Conservation (phyloP, 2,888 invertebrate genomes). For the Dicycla oo region DNA sequence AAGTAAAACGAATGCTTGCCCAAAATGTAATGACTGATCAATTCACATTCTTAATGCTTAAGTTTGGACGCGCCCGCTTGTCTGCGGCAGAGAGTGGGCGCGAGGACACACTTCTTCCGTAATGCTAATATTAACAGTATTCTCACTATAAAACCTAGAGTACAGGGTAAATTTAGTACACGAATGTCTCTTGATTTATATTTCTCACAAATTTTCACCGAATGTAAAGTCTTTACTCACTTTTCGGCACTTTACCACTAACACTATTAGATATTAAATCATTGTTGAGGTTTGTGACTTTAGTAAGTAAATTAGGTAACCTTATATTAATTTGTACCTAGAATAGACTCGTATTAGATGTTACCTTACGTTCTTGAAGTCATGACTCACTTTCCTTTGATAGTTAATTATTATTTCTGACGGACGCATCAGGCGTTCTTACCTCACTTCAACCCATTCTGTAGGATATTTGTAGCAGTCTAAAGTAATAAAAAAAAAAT, state of each 20-base stretch:
- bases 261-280: constrained; percentile 82
- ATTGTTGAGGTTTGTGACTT: constrained; percentile 86
- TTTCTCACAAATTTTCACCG: constrained; percentile 85
- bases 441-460: constrained; percentile 86
- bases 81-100: constrained; percentile 60
- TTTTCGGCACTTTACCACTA: constrained; percentile 85
- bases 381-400: constrained; percentile 72
- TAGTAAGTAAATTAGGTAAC: constrained; percentile 83
- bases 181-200: constrained; percentile 85
- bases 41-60: constrained; percentile 72
- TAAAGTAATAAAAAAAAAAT: constrained; percentile 84
- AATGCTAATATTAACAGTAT: constrained; percentile 79
- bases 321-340: constrained; percentile 80
- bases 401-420: constrained; percentile 73
- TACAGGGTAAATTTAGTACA: constrained; percentile 90
- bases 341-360: constrained; percentile 79
- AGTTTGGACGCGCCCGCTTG: constrained; percentile 70
- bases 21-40: constrained; percentile 84
- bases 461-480: constrained; percentile 87
- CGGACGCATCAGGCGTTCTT: constrained; percentile 73
- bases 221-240: constrained; percentile 86
- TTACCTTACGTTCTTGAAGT: constrained; percentile 69
- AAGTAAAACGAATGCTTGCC: constrained; percentile 83
- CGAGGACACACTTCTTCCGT: constrained; percentile 70
- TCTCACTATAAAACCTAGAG: constrained; percentile 89